A percentile compares a stretch with the other conserved stretches of the same genome.
These are phyloP conservation scores for Phalera bucephala DNA, from an alignment of 2,888 invertebrate genomes.

Conservation along the genomic window DNA sequence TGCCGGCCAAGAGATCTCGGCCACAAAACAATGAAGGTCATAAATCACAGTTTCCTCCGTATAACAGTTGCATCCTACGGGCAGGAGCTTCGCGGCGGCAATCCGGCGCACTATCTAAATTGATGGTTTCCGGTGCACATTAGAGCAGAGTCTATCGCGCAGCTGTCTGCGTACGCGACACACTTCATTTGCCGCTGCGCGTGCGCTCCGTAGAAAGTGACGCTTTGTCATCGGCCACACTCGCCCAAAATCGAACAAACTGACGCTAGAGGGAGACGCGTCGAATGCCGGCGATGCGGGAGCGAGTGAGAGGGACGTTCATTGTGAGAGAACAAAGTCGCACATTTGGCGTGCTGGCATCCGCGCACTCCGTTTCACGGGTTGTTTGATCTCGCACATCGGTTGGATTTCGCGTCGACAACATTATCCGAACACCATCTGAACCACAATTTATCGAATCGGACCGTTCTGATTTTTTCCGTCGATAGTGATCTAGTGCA, in stretches of 20 bases:
- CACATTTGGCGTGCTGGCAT: conserved; percentile 51
- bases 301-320: conserved; percentile 37
- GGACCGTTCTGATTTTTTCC: conserved; percentile 30
- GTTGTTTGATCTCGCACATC: conserved; percentile 51
- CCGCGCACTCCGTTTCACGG: conserved; percentile 39
- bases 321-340: conserved; percentile 36
- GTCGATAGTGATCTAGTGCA: conserved; percentile 9
- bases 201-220: conserved; percentile 76
- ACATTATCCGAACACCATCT: conserved; percentile 30
- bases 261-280: conserved; percentile 45
- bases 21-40: conserved; percentile 77
- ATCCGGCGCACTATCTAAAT: conserved; percentile 79
- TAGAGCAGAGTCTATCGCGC: conserved; percentile 70
- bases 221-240: conserved; percentile 65
- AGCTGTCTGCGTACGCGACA: conserved; percentile 77
- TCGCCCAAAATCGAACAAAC: conserved; percentile 67
- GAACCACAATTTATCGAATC: conserved; percentile 25
- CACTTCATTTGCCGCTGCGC: conserved; percentile 78
- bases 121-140: conserved; percentile 80
- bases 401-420: conserved; percentile 37
- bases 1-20: conserved; percentile 54
- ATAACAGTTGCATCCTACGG: conserved; percentile 75
- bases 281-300: conserved; percentile 18
- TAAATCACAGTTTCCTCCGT: conserved; percentile 79
- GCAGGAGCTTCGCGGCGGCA: conserved; percentile 71